These are phyloP conservation scores for Drosophila nigromelanica DNA, from an alignment of 1,140 invertebrate genomes.

Conservation along the genomic window DNA sequence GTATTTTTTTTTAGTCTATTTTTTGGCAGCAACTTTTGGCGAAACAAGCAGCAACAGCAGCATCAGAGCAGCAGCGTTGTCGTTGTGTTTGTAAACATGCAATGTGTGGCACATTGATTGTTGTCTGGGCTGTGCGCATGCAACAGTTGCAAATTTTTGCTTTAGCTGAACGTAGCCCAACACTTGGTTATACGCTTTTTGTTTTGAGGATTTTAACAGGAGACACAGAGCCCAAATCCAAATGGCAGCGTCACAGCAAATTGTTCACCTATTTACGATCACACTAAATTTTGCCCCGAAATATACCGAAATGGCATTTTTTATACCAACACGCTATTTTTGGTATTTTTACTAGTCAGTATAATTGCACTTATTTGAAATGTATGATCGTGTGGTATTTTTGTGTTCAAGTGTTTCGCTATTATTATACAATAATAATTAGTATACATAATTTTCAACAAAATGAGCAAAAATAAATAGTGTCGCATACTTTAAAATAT, in stretches of 20 bases:
- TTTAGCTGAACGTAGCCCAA: constrained; percentile 10
- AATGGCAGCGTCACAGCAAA: constrained; percentile 55
- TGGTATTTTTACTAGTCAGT: constrained; percentile 1
- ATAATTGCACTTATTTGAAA: constrained; percentile 5
- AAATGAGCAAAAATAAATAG: too few species aligned
- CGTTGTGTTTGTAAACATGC: constrained; percentile 56
- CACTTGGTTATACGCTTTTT: constrained; percentile 26
- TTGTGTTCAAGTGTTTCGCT: not conserved
- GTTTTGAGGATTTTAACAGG: constrained; percentile 37
- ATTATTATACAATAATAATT: not conserved
- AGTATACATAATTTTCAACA: too few species aligned
- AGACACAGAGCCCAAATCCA: constrained; percentile 45
- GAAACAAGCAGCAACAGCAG: constrained; percentile 31
- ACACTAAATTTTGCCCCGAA: constrained; percentile 42
- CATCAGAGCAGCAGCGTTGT: constrained; percentile 19
- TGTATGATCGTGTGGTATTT: constrained; percentile 7
- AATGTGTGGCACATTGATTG: constrained; percentile 54
- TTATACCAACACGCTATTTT: not conserved
- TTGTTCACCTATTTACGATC: constrained; percentile 52
- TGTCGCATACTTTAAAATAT: too few species aligned
- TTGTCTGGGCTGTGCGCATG: constrained; percentile 36
- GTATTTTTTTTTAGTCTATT: constrained; percentile 25
- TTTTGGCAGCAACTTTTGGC: constrained; percentile 42
- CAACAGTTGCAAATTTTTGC: constrained; percentile 39
- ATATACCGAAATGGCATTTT: constrained; percentile 32